A percentile compares a stretch with the other conserved stretches of the same genome.
Conservation (phyloP, 2,797 vertebrate genomes). For the Pteronotus mesoamericanus region DNA sequence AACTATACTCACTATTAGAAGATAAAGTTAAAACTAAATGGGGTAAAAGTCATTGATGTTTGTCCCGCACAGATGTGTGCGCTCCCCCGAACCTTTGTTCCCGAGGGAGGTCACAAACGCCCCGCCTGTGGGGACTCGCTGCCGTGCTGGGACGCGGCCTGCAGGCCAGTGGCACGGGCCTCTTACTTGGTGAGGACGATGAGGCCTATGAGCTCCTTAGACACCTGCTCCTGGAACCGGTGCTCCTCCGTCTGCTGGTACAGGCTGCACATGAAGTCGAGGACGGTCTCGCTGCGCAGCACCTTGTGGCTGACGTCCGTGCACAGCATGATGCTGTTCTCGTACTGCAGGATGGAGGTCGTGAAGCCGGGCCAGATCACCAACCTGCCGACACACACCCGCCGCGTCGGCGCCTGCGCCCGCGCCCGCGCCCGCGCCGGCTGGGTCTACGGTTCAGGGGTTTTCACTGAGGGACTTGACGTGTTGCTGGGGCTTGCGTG, state of each 20-base stretch:
- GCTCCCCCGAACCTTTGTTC: too few species aligned
- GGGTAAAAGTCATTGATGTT: background rate
- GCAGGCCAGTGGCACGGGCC: too few species aligned
- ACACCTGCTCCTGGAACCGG: conserved; percentile 87
- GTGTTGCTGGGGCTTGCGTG: background rate
- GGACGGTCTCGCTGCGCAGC: conserved; percentile 93
- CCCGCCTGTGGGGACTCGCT: too few species aligned
- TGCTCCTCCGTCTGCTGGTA: conserved; percentile 84
- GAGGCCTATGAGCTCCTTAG: conserved; percentile 92
- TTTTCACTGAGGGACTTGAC: background rate
- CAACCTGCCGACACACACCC: conserved; percentile 81
- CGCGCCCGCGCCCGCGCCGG: accelerated
- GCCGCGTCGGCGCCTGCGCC: background rate
- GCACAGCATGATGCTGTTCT: conserved; percentile 92
- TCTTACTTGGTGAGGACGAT: conserved; percentile 94
- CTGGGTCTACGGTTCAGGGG: background rate
- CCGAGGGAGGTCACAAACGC: too few species aligned
- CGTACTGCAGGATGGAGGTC: conserved; percentile 91
- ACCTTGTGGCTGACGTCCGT: conserved; percentile 95
- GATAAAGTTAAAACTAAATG: background rate
- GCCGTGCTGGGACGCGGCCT: too few species aligned
- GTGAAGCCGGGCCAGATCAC: conserved; percentile 95
- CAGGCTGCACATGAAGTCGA: conserved; percentile 89
- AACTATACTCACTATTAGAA: background rate
- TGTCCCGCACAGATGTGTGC: background rate